phyloP scores from a whole-genome alignment of 2,888 invertebrate genomes.

The Agonopterix arenella region DNA sequence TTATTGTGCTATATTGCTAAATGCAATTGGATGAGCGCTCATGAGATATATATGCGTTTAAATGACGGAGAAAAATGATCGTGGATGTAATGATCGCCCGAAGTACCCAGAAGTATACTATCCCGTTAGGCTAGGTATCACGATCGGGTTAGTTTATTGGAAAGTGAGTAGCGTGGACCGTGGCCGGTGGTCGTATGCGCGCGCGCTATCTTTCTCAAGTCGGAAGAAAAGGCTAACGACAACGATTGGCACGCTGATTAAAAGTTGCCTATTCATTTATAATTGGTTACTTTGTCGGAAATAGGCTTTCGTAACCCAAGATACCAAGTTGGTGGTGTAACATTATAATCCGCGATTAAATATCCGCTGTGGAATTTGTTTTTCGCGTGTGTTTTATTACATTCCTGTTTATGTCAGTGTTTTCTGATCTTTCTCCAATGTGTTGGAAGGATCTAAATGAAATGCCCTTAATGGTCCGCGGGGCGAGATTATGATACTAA shows the following conservation, averaged over 20 bases:
- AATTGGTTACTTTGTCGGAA: slow-evolving; percentile 6
- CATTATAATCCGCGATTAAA: no score
- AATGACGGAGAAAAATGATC: neutral
- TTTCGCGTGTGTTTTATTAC: no score
- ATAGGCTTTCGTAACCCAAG: neutral
- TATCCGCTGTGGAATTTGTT: no score
- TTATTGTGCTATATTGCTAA: no score
- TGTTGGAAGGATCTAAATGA: no score
- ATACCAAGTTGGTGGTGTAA: no score
- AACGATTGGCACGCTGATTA: slow-evolving; percentile 2
- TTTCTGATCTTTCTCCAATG: no score
- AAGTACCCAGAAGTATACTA: slow-evolving; percentile 48
- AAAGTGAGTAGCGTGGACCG: slow-evolving; percentile 62
- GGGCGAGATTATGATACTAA: neutral
- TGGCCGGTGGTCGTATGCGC: slow-evolving; percentile 41
- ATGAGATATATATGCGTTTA: neutral
- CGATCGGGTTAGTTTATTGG: slow-evolving; percentile 67
- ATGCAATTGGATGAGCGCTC: no score
- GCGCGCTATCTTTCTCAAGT: slow-evolving; percentile 11
- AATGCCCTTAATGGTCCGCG: no score
- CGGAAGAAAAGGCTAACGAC: slow-evolving; percentile 4
- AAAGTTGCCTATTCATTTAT: neutral
- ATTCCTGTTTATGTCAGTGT: no score
- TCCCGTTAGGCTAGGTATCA: slow-evolving; percentile 70
- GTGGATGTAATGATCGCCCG: slow-evolving; percentile 46